Evolutionary conservation across 2,888 invertebrate genomes (phyloP), one percentile per base, ranked within the genome.

Genomic region (Biston stratarius): DNA sequence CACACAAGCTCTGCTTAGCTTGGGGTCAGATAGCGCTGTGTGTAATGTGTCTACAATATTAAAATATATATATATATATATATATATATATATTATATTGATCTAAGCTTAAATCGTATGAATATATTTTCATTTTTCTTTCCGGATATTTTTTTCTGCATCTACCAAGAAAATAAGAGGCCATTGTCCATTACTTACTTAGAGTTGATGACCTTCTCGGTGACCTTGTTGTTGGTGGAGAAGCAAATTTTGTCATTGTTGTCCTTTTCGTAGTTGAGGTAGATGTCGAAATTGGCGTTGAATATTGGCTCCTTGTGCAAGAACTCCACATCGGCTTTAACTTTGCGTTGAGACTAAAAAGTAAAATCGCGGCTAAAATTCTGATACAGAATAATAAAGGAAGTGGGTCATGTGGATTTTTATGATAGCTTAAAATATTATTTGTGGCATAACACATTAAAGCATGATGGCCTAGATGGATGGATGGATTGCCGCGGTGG

Each of bases 181-280:
- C 5, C 24, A 33, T 9, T 33, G 40, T 49, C 38, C 9, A 38
- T 38, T 38, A 89, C 94, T 89, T 85, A 95, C 95, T 96, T 96
- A 0, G 96, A 95, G 34, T 96, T 95, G 0, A 96, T 49, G 0
- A 93, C 88, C 8, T 90, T 89, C 6, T 90, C 91, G 42, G 89
- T 94, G 0, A 94, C 73, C 70, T 94, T 95, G 62, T 95, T 95
- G 71, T 95, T 94, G 0, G 97, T 96, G 42, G 95, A 95, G 47
- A 97, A 76, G 66, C 95, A 94, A 5, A 97, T 75, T 76, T 96
- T 96, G 77, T 96, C 96, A 51, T 90, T 95, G 51, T 96, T 96
- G 80, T 97, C 96, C 79, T 96, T 96, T 58, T 96, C 96, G 69
- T 94, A 96, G 83, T 97, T 95, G 40, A 96, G 95, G 75, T 93